Evolutionary conservation across 1,140 invertebrate genomes (phyloP).

Genomic region (Orius insidiosus): DNA sequence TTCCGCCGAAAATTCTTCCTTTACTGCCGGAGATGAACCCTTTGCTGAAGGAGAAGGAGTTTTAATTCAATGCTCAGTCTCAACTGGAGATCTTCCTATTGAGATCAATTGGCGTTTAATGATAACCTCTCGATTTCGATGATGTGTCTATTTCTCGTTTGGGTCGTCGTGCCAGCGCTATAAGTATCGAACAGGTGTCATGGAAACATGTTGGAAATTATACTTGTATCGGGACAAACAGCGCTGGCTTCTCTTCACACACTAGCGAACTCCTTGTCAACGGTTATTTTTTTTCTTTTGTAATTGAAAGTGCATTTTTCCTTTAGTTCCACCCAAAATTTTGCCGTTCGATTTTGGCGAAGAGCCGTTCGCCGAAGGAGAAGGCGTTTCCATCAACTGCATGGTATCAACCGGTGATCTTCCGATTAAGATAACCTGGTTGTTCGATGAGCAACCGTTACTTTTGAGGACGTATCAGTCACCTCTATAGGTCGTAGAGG

Average conservation of each 20-base stretch:
- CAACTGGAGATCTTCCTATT: constrained; percentile 52
- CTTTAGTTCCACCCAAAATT: constrained; percentile 40
- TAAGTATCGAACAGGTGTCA: constrained; percentile 29
- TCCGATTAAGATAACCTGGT: constrained; percentile 40
- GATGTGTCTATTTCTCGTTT: constrained; percentile 43
- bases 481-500: constrained; percentile 36
- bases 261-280: constrained; percentile 20
- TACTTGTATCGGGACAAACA: constrained; percentile 46
- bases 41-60: constrained; percentile 22
- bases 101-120: constrained; percentile 47
- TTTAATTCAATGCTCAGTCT: constrained; percentile 48
- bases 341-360: constrained; percentile 41
- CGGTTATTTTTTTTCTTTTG: constrained; percentile 15
- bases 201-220: constrained; percentile 39
- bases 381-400: constrained; percentile 32
- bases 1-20: constrained; percentile 40
- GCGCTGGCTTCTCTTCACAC: constrained; percentile 34
- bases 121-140: constrained; percentile 22
- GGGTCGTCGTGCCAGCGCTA: constrained; percentile 38
- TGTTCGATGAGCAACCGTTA: constrained; percentile 32
- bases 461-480: constrained; percentile 28
- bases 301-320: constrained; percentile 9
- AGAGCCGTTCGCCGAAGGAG: constrained; percentile 28
- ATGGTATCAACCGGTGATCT: constrained; percentile 45
- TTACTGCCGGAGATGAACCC: constrained; percentile 38